A percentile compares a stretch with the other conserved stretches of the same genome.
These are phyloP conservation scores for Phalloptychus januarius DNA, from an alignment of 2,797 vertebrate genomes.

Conservation along the genomic window DNA sequence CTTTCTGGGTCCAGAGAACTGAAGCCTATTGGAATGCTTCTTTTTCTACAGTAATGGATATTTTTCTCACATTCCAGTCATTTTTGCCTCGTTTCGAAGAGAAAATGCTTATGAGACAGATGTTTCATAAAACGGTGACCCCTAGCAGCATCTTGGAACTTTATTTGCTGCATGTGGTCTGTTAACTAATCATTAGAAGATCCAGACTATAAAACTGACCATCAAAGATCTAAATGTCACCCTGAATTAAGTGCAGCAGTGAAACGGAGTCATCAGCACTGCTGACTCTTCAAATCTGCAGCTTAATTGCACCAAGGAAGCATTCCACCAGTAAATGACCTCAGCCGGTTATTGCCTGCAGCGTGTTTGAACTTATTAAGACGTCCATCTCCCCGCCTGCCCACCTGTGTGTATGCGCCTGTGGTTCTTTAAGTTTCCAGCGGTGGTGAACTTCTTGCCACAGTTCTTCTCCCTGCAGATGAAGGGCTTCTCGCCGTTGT, in stretches of 20 bases:
- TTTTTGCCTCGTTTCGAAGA: background rate
- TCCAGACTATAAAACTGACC: conserved; percentile 30
- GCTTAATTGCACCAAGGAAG: conserved; percentile 48
- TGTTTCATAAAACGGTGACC: background rate
- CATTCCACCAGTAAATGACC: conserved; percentile 57
- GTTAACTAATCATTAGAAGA: conserved; percentile 18
- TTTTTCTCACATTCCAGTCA: background rate
- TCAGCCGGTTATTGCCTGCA: conserved; percentile 45
- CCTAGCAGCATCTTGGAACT: conserved; percentile 7
- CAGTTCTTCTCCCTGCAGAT: conserved; percentile 93
- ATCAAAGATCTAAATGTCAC: conserved; percentile 51
- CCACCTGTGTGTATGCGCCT: conserved; percentile 93
- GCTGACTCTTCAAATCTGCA: conserved; percentile 59
- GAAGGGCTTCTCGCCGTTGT: conserved; percentile 97
- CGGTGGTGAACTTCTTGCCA: conserved; percentile 97
- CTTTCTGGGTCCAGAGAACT: background rate
- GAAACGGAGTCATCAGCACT: conserved; percentile 48
- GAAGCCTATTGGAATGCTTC: background rate
- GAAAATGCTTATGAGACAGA: background rate
- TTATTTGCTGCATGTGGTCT: conserved; percentile 4
- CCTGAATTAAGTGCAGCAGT: conserved; percentile 44
- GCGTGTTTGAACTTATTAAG: conserved; percentile 21
- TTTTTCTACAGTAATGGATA: background rate
- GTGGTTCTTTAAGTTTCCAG: conserved; percentile 98
- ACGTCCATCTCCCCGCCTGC: conserved; percentile 11